Conservation (phyloP, 2,888 invertebrate genomes). For the Cordilura impudica region DNA sequence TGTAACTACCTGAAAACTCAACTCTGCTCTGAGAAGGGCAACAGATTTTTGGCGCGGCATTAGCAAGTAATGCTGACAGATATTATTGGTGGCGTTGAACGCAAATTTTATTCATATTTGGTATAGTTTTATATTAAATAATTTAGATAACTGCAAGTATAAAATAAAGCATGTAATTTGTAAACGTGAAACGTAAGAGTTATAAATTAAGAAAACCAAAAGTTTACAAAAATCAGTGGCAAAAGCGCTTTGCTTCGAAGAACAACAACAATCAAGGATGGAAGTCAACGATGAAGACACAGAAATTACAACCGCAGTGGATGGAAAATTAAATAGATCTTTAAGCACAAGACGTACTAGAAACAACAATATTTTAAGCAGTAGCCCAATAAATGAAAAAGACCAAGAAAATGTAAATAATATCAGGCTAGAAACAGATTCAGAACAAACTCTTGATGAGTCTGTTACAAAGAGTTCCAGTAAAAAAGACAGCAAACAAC, state of each 20-base stretch:
- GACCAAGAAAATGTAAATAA: conserved; percentile 47
- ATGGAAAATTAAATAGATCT: conserved; percentile 8
- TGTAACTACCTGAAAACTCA: neutral
- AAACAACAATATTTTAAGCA: conserved; percentile 15
- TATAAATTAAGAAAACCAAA: too few relatives aligned
- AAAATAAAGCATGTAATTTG: neutral
- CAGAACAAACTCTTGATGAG: conserved; percentile 3
- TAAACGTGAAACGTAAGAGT: neutral
- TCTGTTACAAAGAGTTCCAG: neutral
- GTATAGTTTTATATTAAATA: neutral
- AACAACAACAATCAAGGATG: conserved; percentile 12
- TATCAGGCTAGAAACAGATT: neutral
- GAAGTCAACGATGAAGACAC: conserved; percentile 9
- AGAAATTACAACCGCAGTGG: neutral
- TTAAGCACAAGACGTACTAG: conserved; percentile 21
- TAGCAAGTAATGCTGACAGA: conserved; percentile 38
- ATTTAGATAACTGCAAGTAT: neutral
- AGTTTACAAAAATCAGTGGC: neutral
- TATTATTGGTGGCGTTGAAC: conserved; percentile 48
- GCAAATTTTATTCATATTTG: conserved; percentile 19
- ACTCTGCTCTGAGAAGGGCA: conserved; percentile 13
- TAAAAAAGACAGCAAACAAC: conserved; percentile 19
- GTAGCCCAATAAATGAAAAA: conserved; percentile 9
- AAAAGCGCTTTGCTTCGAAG: conserved; percentile 3
- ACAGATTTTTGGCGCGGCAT: conserved; percentile 51